phyloP scores from a whole-genome alignment of 2,888 invertebrate species.

The Philereme vetulata region DNA sequence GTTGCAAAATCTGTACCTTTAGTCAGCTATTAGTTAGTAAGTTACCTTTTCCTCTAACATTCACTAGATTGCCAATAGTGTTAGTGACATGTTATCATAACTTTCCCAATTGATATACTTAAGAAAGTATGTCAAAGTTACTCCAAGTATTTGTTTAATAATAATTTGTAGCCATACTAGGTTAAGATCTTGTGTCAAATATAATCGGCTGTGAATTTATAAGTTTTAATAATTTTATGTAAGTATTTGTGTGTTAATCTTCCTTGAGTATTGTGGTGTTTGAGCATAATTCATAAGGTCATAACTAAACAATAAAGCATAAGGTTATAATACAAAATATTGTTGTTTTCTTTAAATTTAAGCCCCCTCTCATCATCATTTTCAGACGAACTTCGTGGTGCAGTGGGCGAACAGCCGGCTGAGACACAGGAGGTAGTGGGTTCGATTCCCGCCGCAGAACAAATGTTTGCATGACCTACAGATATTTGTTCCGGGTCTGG shows the following conservation, averaged over 20 bases:
- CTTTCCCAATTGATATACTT: neutral
- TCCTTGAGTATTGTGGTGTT: constrained; percentile 1
- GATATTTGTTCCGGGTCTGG: too few relatives aligned
- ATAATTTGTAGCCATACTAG: constrained; percentile 28
- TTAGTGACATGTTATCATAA: constrained; percentile 10
- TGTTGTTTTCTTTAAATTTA: neutral
- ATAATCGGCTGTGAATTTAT: constrained; percentile 52
- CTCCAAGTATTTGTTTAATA: constrained; percentile 2
- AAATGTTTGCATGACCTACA: too few relatives aligned
- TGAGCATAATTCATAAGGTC: too few relatives aligned
- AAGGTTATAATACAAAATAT: constrained; percentile 1
- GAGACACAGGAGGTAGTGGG: too few relatives aligned
- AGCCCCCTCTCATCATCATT: too few relatives aligned
- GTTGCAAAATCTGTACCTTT: too few relatives aligned
- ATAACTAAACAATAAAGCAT: constrained; percentile 29
- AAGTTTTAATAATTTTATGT: constrained; percentile 34
- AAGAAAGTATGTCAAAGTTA: constrained; percentile 1
- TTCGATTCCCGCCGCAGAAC: too few relatives aligned
- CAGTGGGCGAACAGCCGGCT: too few relatives aligned
- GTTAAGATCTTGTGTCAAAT: constrained; percentile 37
- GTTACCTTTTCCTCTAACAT: too few relatives aligned
- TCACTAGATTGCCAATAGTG: neutral
- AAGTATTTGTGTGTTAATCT: constrained; percentile 17
- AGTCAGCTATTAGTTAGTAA: too few relatives aligned
- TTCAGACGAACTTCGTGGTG: too few relatives aligned